Evolutionary conservation across 64 coral and sea anemone species (phyloP), one percentile per base, ranked within the genome.

Genomic region (Montipora capricornis): DNA sequence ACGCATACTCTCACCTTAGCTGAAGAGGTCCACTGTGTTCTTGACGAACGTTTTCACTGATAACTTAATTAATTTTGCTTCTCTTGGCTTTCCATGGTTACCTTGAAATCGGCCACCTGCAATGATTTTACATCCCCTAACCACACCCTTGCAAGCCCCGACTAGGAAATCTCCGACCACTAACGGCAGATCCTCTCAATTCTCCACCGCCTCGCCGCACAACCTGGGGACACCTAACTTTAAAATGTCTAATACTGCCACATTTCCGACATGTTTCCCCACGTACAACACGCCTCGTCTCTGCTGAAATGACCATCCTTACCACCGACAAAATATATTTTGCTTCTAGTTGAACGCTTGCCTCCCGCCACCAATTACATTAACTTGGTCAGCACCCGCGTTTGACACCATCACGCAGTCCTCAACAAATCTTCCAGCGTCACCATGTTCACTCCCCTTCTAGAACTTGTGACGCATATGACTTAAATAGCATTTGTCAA

Each of bases 351-450:
- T n/a, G 70, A 22, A 74, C 8, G n/a, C 8, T 29, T 74, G 1
- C 8, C 1, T 10, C 19, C 29, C 29, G 29, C 29, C 78, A 80
- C 52, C 20, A 19, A 61, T 52, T 59, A 51, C 78, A 61, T 81
- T 81, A 0, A 44, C 20, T 19, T 81, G 79, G 22, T 61, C 79
- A 13, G 29, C 13, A 55, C 16, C 2, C 70, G 0, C 15, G 17
- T 4, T 78, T 44, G 11, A 17, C 15, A 49, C 17, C 46, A 13
- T 49, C 9, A 13, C 16, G 78, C 49, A 55, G 59, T 20, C 49
- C 8, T 20, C 53, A 80, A 80, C 78, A 59, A 80, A 49, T 80
- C 78, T 55, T 80, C 78, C 12, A 80, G 53, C 0, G 78, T 80
- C 15, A 80, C 29, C 29, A 5, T 2, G 15, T 9, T 58, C 78